Evolutionary conservation across 2,888 invertebrate genomes (phyloP), one percentile per base, ranked within the genome.

Genomic region (Eilema sororculum): DNA sequence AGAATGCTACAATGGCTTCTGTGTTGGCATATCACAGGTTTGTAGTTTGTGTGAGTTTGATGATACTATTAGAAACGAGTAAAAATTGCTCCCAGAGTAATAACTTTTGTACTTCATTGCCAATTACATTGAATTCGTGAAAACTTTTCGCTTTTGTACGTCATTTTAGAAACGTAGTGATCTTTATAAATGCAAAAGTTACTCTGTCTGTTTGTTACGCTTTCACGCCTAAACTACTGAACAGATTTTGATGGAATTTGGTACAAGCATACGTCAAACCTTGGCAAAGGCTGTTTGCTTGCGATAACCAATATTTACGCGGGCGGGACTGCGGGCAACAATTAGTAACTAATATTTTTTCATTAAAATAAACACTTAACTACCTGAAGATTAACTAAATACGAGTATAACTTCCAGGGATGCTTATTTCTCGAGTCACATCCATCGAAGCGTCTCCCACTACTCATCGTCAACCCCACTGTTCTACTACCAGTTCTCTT

Each of bases 401-500:
- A n/a, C n/a, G n/a, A n/a, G n/a, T n/a, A 20, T 24, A 56, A 58
- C 6, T 33, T 52, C 13, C 85, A 95, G 95, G 65, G 95, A 95
- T 74, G 92, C 89, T 3, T 94, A 93, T 72, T 95, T 95, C 76
- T 74, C 89, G 4, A 90, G 82, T 64, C 93, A 94, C 76, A 87
- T 95, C 5, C 87, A 93, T 73, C 86, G 91, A 24, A 92, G 92
- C 72, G 89, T 86, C 9, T 85, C 85, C 3, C 79, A 90, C 13
- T 93, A 93, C 77, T 87, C 90, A 0, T 73, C 83, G 8, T 75
- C 82, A 1, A 75, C 76, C 0, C 88, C 90, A 0, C 90, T 93
- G 1, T 95, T 90, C 78, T 90, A 87, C 78, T 95, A 95, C 77
- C 91, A 90, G 83, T 94, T 94, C 81, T 92, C 93, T 0, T 82